Base-by-base conservation (phyloP, 2,113 vertebrate genomes). In the Psophia crepitans region DNA sequence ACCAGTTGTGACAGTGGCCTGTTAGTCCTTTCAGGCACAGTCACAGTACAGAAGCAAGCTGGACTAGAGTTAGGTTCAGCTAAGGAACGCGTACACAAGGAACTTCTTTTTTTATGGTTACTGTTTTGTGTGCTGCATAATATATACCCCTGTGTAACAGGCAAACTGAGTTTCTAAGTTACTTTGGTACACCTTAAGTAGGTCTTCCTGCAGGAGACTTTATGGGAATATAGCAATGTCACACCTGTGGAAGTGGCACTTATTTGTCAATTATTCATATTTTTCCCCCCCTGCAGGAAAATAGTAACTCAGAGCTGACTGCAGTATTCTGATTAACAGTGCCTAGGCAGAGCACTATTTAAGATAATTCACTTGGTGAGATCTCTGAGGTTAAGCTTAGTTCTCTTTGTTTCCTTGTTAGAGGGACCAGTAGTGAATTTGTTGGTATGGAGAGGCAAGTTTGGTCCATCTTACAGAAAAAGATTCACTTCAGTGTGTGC, bases 321-420 rank as follows among this genome's bases (percentile, higher is more conserved):
- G 68, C 53, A 54, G 9, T 21, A 6, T 46, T 32, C 14, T n/a
- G 9, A 17, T 3, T 14, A 5, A 0, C 23, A 2, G 5, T 9
- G 43, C 35, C 71, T 48, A 79, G 79, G 60, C 57, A 64, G 71
- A 71, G 28, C 65, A 12, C 5, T 32, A 3, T 2, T 12, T 15
- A 51, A 58, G 71, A 15, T 44, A 9, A 51, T 35, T 35, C 44
- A 30, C 35, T 20, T 28, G 21, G 28, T 5, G 19, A 35, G 23
- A 23, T 61, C 33, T 41, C 39, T 23, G 37, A 14, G 51, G 60
- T 77, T 57, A 41, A 78, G 65, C 44, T 88, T 54, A 56, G 51
- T 26, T 43, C 71, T 79, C 16, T 32, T 32, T 58, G 41, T 37
- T 33, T 32, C 54, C 28, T 46, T 32, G 8, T 11, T 15, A 5